Base-by-base conservation (phyloP, 1,140 invertebrate genomes). In the Agrypnia vestita region DNA sequence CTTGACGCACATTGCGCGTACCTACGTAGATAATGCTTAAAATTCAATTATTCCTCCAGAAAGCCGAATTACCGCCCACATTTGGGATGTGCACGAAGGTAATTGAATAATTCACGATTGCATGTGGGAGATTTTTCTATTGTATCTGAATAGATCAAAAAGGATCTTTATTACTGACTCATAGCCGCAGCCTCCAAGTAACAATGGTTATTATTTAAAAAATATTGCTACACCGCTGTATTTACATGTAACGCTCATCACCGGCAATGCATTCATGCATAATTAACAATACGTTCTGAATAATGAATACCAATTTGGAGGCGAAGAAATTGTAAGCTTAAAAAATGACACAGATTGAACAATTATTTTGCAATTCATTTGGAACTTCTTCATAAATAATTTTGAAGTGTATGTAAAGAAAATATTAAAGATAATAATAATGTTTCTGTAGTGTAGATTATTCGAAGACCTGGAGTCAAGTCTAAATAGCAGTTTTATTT, bases 81-180 rank as follows among this genome's bases (percentile, higher is more conserved):
- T 1, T 8, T 4, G 46, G 49, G 67, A 71, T 71, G 67, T 71
- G 67, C 67, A 71, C 49, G 47, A 7, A 13, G 49, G 17, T 71
- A 71, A 71, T 49, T 51, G 67, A 71, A 71, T 71, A 71, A 71
- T 71, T 71, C 67, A 71, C 67, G 17, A 49, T 47, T 15, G 3
- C 46, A 71, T 71, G 67, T 71, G 67, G 67, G 67, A 51, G 67
- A 71, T 71, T 71, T 71, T 71, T 71, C 67, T 71, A 71, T 71
- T 71, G 67, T 71, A 49, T 25, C 46, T 11, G 35, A 69, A 49
- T 47, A 49, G 49, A 17, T 71, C 44, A 4, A 4, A 51, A 71
- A 51, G 67, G 47, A 51, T 71, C 47, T 51, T 71, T 49, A 71
- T 71, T 47, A 67, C 67, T 71, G 67, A 71, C 67, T 71, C 67